Evolutionary conservation across 2,888 invertebrate genomes (phyloP), one percentile per base, ranked within the genome.

Genomic region (Hydrotaea cyrtoneurina): DNA sequence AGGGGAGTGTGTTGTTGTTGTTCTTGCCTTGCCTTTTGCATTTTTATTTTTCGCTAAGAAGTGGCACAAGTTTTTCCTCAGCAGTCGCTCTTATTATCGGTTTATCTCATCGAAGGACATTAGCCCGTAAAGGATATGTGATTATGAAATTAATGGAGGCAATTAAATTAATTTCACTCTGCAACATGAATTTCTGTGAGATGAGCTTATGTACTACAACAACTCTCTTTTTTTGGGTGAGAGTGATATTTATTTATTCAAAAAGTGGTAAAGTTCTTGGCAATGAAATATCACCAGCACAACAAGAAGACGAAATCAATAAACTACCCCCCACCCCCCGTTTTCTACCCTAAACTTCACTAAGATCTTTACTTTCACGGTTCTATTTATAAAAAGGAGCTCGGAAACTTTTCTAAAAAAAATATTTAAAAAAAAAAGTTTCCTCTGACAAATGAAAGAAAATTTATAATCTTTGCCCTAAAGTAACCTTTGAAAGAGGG

Each of bases 1-100:
- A 75, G 46, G 80, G 80, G 83, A 76, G 74, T 62, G 64, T 21
- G 26, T 19, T 64, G 73, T 19, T 64, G 73, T 72, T 53, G 53
- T 50, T 64, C 39, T 77, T 21, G 7, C 55, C 26, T 13, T 36
- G 17, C n/a, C 31, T 31, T 31, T 31, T 57, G 31, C n/a, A n/a
- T n/a, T n/a, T n/a, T n/a, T n/a, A n/a, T n/a, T n/a, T 36, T 53
- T 76, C 19, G 19, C 13, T 17, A 19, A n/a, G 21, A 53, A 15
- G 43, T 21, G 62, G 62, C 17, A 1, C 62, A 36, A 21, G 23
- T 62, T 62, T 69, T 2, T 21, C 43, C n/a, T n/a, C n/a, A n/a
- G n/a, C 66, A 66, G 15, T 15, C 23, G 46, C 13, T 23, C 21
- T 69, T 43, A 69, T 69, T 69, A 46, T 23, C 69, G 39, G 39